Evolutionary conservation across 2,888 invertebrate genomes (phyloP).

Genomic region (Drosophila vallismaia): DNA sequence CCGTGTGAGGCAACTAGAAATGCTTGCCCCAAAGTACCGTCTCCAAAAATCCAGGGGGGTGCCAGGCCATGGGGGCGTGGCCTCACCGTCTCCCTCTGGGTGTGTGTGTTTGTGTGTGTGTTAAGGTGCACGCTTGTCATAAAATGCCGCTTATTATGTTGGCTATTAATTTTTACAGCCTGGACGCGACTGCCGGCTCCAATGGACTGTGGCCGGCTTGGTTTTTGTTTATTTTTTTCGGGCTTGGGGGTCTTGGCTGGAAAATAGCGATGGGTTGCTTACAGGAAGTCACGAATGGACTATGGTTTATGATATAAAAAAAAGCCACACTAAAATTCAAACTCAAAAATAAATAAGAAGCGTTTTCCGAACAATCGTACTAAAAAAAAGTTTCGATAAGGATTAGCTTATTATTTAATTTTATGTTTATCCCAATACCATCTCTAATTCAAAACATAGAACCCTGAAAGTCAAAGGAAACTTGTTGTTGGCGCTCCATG

Average conservation of each 20-base stretch:
- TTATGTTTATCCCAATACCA: constrained; percentile 3
- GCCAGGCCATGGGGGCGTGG: constrained; percentile 24
- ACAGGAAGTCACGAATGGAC: not conserved
- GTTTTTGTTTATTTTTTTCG: constrained; percentile 10
- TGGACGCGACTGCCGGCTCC: constrained; percentile 53
- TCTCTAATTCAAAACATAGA: constrained; percentile 19
- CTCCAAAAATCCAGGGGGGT: constrained; percentile 2
- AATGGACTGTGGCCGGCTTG: constrained; percentile 30
- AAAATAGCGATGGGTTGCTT: constrained; percentile 18
- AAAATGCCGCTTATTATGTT: constrained; percentile 81
- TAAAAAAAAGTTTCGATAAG: too few species aligned
- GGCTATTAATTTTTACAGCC: constrained; percentile 80
- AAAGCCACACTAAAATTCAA: not conserved
- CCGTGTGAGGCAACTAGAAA: constrained; percentile 59
- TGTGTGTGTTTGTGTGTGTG: constrained; percentile 56
- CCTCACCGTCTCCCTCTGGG: constrained; percentile 4
- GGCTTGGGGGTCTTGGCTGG: constrained; percentile 20
- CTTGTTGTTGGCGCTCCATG: constrained; percentile 55
- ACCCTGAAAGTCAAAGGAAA: constrained; percentile 30
- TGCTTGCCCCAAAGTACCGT: constrained; percentile 25
- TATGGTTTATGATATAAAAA: not conserved
- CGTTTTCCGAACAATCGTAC: not conserved
- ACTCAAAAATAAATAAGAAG: not conserved
- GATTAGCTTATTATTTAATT: too few species aligned
- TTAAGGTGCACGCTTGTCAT: constrained; percentile 77